These are phyloP conservation scores for Griposia aprilina DNA, from an alignment of 2,888 invertebrate genomes.

Conservation along the genomic window DNA sequence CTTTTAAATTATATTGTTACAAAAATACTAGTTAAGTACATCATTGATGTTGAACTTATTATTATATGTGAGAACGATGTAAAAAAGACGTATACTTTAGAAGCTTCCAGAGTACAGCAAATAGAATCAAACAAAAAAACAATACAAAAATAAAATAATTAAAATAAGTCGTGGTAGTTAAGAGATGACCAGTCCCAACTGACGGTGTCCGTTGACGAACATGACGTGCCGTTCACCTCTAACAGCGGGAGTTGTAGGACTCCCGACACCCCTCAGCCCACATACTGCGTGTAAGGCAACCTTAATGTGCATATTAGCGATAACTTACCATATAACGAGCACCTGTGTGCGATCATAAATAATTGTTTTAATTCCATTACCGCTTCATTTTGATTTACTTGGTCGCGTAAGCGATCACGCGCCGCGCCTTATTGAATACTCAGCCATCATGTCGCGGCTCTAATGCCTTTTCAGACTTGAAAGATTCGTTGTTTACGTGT, in stretches of 20 bases:
- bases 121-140: too few species aligned
- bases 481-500: neutral
- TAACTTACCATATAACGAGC: constrained; percentile 53
- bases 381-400: constrained; percentile 70
- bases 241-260: neutral
- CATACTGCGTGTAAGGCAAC: constrained; percentile 16
- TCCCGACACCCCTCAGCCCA: neutral
- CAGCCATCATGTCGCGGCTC: constrained; percentile 65
- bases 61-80: too few species aligned
- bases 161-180: too few species aligned
- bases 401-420: constrained; percentile 55
- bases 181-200: too few species aligned
- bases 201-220: too few species aligned
- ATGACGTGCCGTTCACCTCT: neutral
- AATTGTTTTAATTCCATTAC: constrained; percentile 69
- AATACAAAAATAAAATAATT: too few species aligned
- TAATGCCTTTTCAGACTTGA: constrained; percentile 55
- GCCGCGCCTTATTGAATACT: constrained; percentile 62
- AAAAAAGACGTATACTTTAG: too few species aligned
- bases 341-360: constrained; percentile 59
- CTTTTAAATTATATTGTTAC: too few species aligned
- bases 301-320: constrained; percentile 50
- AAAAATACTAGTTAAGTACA: too few species aligned
- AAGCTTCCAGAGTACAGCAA: too few species aligned
- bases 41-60: too few species aligned